Base-by-base conservation (phyloP, 2,797 vertebrate genomes). In the Phaenicophaeus curvirostris region DNA sequence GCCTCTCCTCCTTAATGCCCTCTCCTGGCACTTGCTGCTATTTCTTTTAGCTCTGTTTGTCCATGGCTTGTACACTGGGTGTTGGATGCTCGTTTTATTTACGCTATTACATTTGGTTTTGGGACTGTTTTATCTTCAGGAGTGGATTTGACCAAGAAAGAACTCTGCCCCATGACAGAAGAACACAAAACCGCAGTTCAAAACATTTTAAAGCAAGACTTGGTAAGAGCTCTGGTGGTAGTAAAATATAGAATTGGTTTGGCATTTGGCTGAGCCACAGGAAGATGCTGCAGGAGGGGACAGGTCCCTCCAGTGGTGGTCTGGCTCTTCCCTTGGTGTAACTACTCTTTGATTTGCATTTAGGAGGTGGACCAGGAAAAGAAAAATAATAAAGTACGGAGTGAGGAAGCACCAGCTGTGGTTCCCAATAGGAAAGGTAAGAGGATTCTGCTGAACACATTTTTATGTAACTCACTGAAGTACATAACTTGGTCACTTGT, bases 351-450 rank as follows among this genome's bases (percentile, higher is more conserved):
- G 48, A 54, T 80, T 24, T 67, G 20, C 24, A 87, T 95, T 92
- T 79, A 98, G 98, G 96, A 96, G 86, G 58, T 33, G 16, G 74
- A 82, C 33, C 85, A 83, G 75, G 94, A 95, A 30, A 79, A 93
- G 46, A 35, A 81, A 91, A 85, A 58, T 16, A 67, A 37, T 21
- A 30, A 88, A 76, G 87, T 89, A 8, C 17, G 2, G 48, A 76
- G 76, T 25, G 89, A 92, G 61, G 95, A 94, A 87, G 75, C 50
- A 33, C 24, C 78, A 82, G 51, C 76, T 14, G 4, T 72, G 11
- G 76, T 46, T 76, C 63, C 85, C 42, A 75, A 58, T 46, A 90
- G 66, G 83, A 96, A 95, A 97, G 97, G 98, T 98, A 93, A 96
- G 94, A 41, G 14, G 2, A 2, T 61, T 62, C 69, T 44, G 35